Evolutionary conservation across 2,888 invertebrate species (phyloP), one percentile per base, ranked within the genome.

Genomic region (Platynereis dumerilii): DNA sequence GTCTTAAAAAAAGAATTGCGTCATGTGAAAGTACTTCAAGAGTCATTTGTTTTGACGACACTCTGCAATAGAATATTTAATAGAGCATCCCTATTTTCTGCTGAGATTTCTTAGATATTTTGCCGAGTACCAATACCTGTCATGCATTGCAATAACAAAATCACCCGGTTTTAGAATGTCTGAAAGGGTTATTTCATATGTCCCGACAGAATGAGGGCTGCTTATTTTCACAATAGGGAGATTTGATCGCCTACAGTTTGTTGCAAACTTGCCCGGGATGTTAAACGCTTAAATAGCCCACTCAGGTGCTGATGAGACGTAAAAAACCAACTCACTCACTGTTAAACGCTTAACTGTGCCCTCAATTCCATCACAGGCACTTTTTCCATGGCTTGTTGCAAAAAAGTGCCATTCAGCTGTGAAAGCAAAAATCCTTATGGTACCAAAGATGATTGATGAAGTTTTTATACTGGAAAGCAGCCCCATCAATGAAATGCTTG

Each of bases 371-470:
- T 52, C 52, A 52, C 52, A 52, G 5, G 24, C 3, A 17, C n/a
- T 52, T 22, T 22, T 52, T 5, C 20, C 52, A 52, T 52, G 52
- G 52, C 52, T 52, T 52, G 52, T 52, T 3, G 52, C 52, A 52
- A 52, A 52, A 17, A n/a, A n/a, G 17, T 52, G 24, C n/a, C 52
- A 17, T 17, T 52, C n/a, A 10, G n/a, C 10, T 22, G 52, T 22
- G 3, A 17, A 52, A 7, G 7, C 52, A 52, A 52, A n/a, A 42
- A 42, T 42, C 42, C 10, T 17, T 42, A 15, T 15, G 10, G 17
- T 52, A 17, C 52, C n/a, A 22, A 52, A 3, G 17, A 10, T 7
- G 52, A 22, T 52, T 52, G 17, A 7, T 22, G n/a, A 52, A 52
- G 17, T 52, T 10, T 17, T 52, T 52, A 17, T 17, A 52, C 3